Evolutionary conservation across 2,113 vertebrate genomes (phyloP), one percentile per base, ranked within the genome.

Genomic region (Heptranchias perlo): DNA sequence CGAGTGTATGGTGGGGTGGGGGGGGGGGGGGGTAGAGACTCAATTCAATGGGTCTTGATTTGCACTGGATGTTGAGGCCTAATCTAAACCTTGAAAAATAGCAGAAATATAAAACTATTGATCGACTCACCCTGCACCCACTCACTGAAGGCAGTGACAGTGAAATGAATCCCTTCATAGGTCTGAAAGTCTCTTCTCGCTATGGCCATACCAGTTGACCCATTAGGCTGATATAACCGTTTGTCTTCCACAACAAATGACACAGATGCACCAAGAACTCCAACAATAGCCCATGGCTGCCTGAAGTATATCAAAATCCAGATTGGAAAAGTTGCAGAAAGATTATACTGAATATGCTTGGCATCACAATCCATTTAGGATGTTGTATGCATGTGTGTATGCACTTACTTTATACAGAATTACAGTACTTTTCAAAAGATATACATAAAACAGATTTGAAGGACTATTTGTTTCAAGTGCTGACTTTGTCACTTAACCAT

Each of bases 221-320:
- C 97, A 0, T 65, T 97, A 52, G 95, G 47, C 0, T 54, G 93
- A 11, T 97, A 96, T 0, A 96, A 96, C 39, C 96, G 82, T 67
- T 84, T 96, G 1, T 96, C 96, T 44, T 97, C 97, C 0, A 8
- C 84, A 1, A 96, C 16, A 28, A 86, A 96, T 89, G 96, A 87
- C 7, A 0, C 47, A 25, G 96, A 86, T 14, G 96, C 96, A 25
- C 96, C 96, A 0, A 97, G 96, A 47, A 97, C 35, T 16, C 96
- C 97, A 23, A 97, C 96, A 94, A 97, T 96, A 16, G 96, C 96
- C 97, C 97, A 97, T 69, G 97, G 96, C 96, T 97, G 97, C 96
- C 97, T 98, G 96, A 6, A 86, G 82, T 69, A 96, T 11, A 96
- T 0, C 0, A 11, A 39, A 78, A 86, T 54, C 47, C 94, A 58